phyloP scores from a whole-genome alignment of 30 jellyfish, hydroid and myxozoan genomes.

The Pseudorhiza aurosa region DNA sequence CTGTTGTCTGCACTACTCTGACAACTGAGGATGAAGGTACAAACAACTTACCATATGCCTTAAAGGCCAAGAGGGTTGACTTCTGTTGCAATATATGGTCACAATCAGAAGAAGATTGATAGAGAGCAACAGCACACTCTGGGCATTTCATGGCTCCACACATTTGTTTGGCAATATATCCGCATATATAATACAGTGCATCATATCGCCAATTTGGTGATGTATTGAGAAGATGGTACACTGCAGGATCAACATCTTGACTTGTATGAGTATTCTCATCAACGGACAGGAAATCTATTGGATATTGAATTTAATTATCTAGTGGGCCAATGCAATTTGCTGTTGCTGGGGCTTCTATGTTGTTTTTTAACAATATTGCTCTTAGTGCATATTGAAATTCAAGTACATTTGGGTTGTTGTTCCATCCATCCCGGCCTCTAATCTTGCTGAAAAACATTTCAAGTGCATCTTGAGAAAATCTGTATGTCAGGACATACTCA shows the following conservation, averaged over 20 bases:
- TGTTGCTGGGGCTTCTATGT: conserved; percentile 29
- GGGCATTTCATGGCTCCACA: conserved; percentile 20
- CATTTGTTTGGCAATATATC: conserved; percentile 26
- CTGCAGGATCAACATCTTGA: conserved; percentile 23
- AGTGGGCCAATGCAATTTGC: conserved; percentile 56
- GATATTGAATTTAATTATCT: too few relatives aligned
- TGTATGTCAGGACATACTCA: conserved; percentile 44
- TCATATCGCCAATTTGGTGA: conserved; percentile 42
- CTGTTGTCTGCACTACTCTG: conserved; percentile 38
- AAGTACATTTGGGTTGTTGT: conserved; percentile 41
- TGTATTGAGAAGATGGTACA: conserved; percentile 14
- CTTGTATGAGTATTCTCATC: too few relatives aligned
- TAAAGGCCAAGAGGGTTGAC: conserved; percentile 35
- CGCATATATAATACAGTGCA: conserved; percentile 47
- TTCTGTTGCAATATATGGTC: background rate
- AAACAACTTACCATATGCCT: conserved; percentile 39
- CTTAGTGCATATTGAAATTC: conserved; percentile 47
- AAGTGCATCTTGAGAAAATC: conserved; percentile 40
- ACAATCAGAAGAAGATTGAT: conserved; percentile 1
- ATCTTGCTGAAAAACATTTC: conserved; percentile 41
- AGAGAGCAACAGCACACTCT: conserved; percentile 43
- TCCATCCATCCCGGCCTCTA: conserved; percentile 54
- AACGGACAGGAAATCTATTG: too few relatives aligned
- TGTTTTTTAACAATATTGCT: conserved; percentile 17
- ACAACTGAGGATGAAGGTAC: conserved; percentile 50